Base-by-base conservation (phyloP, 2,888 invertebrate species). In the Doris montereyensis region DNA sequence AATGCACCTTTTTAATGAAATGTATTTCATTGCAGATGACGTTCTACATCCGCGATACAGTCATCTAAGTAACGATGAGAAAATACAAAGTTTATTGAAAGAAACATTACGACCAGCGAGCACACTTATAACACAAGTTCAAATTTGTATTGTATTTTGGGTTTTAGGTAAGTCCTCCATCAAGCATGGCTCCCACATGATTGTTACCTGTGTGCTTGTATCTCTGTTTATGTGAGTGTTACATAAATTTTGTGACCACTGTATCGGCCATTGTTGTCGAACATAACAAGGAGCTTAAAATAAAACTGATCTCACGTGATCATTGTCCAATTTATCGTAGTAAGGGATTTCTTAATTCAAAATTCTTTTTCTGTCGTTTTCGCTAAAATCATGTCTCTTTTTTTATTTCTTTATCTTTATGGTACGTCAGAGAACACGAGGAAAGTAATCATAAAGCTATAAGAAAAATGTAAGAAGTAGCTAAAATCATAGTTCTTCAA, bases 91-190 rank as follows among this genome's bases (percentile, higher is more conserved):
- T 85, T 81, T 89, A 68, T 81, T 90, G 65, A 89, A 90, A 81
- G 88, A 88, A 78, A 89, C 88, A 8, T 85, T 90, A 72, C 82
- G 91, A 80, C 91, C 91, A 34, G 90, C 90, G 78, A 90, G 88
- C 85, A 89, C 88, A 28, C 88, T 91, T 79, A 87, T 91, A 68
- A 91, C 91, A 21, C 89, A 90, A 82, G 91, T 91, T 74, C 91
- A 91, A 81, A 89, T 91, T 60, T 90, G 89, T 86, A 90, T 91
- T 80, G 90, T 91, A 82, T 90, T 91, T 83, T 91, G 91, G 91
- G 88, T 91, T 80, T 84, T 89, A 84, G 91, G 91, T 91, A 81
- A 84, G 87, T 81, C 24, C 13, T 17, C 0, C 17, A 32, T 30
- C 21, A n/a, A n/a, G n/a, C n/a, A n/a, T n/a, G n/a, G n/a, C n/a